These are phyloP conservation scores for Xiphophorus maculatus DNA, from an alignment of 2,113 vertebrate species.

Conservation along the genomic window DNA sequence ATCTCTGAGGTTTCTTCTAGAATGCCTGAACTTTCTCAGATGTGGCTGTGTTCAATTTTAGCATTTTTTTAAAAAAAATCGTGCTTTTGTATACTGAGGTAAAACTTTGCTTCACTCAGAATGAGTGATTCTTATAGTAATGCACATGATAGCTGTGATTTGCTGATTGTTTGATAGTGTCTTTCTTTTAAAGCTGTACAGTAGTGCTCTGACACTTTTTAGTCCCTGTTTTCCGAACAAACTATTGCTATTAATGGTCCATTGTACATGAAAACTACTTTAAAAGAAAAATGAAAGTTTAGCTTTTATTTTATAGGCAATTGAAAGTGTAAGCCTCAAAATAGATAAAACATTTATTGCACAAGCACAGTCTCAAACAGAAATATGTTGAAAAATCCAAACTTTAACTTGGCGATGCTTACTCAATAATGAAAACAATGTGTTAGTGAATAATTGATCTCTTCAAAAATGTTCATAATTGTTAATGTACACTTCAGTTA, in stretches of 20 bases:
- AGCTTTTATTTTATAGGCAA: not conserved
- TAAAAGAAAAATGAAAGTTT: not conserved
- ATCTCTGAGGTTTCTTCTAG: slow-evolving; percentile 22
- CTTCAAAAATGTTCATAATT: too few species aligned
- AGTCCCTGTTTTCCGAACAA: not conserved
- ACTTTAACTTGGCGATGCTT: not conserved
- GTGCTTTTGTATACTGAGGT: slow-evolving; percentile 27
- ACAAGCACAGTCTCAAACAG: not conserved
- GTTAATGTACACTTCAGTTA: too few species aligned
- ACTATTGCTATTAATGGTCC: not conserved
- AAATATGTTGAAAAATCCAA: not conserved
- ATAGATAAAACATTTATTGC: not conserved
- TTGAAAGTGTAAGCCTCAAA: not conserved
- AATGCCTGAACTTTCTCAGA: slow-evolving; percentile 38
- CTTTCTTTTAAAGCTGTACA: slow-evolving; percentile 9
- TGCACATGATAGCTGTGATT: slow-evolving; percentile 20
- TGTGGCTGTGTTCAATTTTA: slow-evolving; percentile 35
- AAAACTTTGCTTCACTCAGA: slow-evolving; percentile 8
- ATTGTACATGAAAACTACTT: not conserved
- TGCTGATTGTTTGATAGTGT: not conserved
- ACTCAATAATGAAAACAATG: not conserved
- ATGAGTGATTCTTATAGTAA: slow-evolving; percentile 4
- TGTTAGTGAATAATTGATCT: too few species aligned
- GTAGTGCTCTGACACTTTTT: slow-evolving; percentile 21
- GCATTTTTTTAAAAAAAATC: slow-evolving; percentile 2